phyloP scores from a whole-genome alignment of 2,113 vertebrate species.

The Bos indicus region DNA sequence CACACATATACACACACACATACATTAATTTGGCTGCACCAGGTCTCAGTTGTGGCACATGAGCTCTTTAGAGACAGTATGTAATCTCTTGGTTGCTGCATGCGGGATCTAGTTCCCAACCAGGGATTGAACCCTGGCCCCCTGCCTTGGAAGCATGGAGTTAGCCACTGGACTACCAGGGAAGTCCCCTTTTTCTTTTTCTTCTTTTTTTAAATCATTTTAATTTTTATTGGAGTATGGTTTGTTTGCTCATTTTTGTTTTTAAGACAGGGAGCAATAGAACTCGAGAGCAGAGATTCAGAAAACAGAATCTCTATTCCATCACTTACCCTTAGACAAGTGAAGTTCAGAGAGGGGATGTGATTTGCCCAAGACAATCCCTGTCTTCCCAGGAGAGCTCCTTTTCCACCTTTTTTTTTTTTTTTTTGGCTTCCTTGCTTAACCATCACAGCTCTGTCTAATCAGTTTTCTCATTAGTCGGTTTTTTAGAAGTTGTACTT shows the following conservation, averaged over 20 bases:
- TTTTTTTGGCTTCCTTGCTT: not conserved
- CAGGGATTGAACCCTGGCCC: not conserved
- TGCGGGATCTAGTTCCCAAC: not conserved
- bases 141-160: not conserved
- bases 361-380: not conserved
- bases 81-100: not conserved
- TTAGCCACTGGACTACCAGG: not conserved
- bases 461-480: not conserved
- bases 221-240: not conserved
- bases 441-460: not conserved
- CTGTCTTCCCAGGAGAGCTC: not conserved
- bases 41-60: not conserved
- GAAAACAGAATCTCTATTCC: not conserved
- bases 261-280: not conserved
- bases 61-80: not conserved
- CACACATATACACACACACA: not conserved
- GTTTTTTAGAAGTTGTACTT: not conserved
- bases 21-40: not conserved
- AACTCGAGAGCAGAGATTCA: not conserved
- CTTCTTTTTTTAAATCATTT: not conserved
- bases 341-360: not conserved
- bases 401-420: not conserved
- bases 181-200: not conserved
- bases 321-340: not conserved
- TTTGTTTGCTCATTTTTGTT: not conserved